phyloP scores from a whole-genome alignment of 2,888 invertebrate species.

The Netelia inedita region DNA sequence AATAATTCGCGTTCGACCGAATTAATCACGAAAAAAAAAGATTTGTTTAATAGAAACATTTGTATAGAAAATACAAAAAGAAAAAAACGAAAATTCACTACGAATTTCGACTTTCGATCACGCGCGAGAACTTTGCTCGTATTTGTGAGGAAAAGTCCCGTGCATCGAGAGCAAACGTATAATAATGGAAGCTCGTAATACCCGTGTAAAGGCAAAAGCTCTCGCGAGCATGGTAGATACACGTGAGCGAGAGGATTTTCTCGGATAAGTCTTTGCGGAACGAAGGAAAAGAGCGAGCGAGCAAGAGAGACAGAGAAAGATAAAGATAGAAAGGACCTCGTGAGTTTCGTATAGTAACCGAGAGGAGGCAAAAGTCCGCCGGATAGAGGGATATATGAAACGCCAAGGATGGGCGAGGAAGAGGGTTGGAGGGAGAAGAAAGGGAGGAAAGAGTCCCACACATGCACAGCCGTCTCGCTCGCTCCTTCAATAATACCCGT shows the following conservation, averaged over 20 bases:
- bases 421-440: constrained; percentile 50
- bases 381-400: constrained; percentile 57
- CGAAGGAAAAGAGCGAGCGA: constrained; percentile 24
- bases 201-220: constrained; percentile 68
- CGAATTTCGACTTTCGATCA: neutral
- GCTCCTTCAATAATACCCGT: constrained; percentile 4
- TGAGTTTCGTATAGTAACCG: constrained; percentile 70
- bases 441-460: constrained; percentile 26
- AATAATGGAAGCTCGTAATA: constrained; percentile 71
- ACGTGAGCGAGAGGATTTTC: constrained; percentile 52
- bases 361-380: constrained; percentile 72
- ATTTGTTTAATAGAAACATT: neutral
- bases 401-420: constrained; percentile 56
- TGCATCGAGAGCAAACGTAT: constrained; percentile 30
- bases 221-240: constrained; percentile 53
- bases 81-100: neutral
- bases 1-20: neutral
- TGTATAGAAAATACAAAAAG: neutral
- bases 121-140: neutral
- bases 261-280: constrained; percentile 4
- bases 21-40: neutral
- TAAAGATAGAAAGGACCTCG: constrained; percentile 53
- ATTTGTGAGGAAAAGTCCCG: too few relatives aligned
- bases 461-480: constrained; percentile 48
- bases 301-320: constrained; percentile 30